Percentiles rank a stretch among this genome's conserved stretches.
Evolutionary conservation across 2,113 vertebrate genomes (phyloP).

Genomic region (Heliornis fulica): DNA sequence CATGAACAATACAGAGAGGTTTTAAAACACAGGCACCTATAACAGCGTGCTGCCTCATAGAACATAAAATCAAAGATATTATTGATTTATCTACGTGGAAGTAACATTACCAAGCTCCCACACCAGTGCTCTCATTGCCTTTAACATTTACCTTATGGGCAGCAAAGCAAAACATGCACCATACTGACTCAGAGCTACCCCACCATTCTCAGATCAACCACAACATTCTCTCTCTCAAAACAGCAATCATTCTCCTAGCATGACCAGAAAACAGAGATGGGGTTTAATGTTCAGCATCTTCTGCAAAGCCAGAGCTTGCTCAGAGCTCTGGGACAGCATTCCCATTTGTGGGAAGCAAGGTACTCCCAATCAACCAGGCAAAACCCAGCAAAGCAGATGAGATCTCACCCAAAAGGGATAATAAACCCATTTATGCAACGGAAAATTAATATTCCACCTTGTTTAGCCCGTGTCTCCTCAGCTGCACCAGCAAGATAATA

Average conservation of each 20-base stretch:
- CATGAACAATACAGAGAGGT: neutral
- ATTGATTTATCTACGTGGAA: neutral
- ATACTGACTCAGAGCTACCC: accelerated
- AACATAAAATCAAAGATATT: neutral
- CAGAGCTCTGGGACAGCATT: neutral
- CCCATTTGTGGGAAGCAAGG: too few species aligned
- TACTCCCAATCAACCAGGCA: neutral
- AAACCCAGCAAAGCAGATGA: neutral
- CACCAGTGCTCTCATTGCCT: accelerated
- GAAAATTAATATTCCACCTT: neutral
- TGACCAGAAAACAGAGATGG: neutral
- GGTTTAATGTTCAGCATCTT: neutral
- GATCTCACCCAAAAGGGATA: neutral
- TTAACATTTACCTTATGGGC: neutral
- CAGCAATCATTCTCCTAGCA: accelerated
- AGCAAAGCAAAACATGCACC: neutral
- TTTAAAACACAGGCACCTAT: neutral
- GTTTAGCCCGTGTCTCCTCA: neutral
- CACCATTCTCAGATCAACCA: neutral
- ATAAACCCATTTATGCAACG: accelerated
- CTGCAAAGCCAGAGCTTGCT: neutral
- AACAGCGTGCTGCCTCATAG: neutral
- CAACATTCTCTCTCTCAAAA: neutral
- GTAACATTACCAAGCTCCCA: neutral
- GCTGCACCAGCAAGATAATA: neutral